Evolutionary conservation across 2,888 invertebrate genomes (phyloP).

Genomic region (Galerucella calmariensis): DNA sequence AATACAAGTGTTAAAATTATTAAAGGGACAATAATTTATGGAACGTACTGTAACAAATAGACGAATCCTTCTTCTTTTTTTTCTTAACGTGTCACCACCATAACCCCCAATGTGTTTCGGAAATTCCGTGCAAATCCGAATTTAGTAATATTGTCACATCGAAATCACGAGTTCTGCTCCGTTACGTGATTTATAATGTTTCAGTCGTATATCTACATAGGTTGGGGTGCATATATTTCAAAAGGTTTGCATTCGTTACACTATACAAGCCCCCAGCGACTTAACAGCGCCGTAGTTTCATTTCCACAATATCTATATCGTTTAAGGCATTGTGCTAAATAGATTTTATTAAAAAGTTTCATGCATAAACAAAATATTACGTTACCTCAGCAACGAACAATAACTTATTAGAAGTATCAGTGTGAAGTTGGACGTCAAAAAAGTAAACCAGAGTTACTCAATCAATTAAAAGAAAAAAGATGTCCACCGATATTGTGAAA

Average conservation of each 20-base stretch:
- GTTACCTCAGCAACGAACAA: no score
- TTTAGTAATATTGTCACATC: slow-evolving; percentile 57
- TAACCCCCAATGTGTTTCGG: slow-evolving; percentile 25
- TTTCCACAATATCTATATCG: slow-evolving; percentile 37
- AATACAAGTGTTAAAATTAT: not conserved
- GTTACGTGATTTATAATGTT: slow-evolving; percentile 61
- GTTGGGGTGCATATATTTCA: slow-evolving; percentile 58
- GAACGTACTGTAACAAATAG: not conserved
- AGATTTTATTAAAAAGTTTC: not conserved
- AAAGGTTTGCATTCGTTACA: slow-evolving; percentile 53
- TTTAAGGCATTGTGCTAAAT: slow-evolving; percentile 45
- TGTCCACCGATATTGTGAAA: no score
- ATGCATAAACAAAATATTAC: no score
- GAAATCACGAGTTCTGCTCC: slow-evolving; percentile 58
- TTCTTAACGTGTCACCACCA: slow-evolving; percentile 7
- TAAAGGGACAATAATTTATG: not conserved
- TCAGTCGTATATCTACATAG: slow-evolving; percentile 50
- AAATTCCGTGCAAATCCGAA: slow-evolving; percentile 38
- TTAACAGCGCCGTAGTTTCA: slow-evolving; percentile 42
- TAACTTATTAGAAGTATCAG: no score
- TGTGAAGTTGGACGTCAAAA: no score
- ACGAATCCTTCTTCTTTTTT: not conserved
- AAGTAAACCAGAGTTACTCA: no score
- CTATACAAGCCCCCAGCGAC: slow-evolving; percentile 42
- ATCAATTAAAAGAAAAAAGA: no score